These are phyloP conservation scores for Chondrosia reniformis DNA, from an alignment of 37 sponge, comb jelly and placozoan species.

Conservation along the genomic window DNA sequence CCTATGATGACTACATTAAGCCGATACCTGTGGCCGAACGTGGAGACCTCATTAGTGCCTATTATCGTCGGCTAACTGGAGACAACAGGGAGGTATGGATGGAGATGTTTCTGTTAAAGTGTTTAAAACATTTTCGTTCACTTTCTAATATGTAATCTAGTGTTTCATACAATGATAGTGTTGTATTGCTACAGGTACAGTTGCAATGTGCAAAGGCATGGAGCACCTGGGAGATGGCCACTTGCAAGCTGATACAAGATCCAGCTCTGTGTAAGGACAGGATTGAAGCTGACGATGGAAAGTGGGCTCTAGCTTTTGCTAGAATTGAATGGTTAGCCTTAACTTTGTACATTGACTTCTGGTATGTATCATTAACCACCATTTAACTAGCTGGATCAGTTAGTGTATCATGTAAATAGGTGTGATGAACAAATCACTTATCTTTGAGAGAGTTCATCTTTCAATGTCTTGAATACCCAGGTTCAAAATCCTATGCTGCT, in stretches of 20 bases:
- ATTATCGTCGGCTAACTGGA: conserved; percentile 50
- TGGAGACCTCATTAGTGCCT: conserved; percentile 57
- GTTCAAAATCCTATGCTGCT: no score
- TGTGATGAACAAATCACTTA: no score
- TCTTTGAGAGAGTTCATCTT: no score
- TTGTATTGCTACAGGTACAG: conserved; percentile 30
- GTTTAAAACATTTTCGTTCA: no score
- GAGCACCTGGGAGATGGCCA: conserved; percentile 49
- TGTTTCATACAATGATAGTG: no score
- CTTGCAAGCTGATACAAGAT: conserved; percentile 26
- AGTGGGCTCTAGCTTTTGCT: conserved; percentile 37
- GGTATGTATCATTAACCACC: no score
- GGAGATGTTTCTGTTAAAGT: conserved; percentile 2
- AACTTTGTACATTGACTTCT: no score
- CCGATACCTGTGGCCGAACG: conserved; percentile 59
- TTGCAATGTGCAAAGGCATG: conserved; percentile 48
- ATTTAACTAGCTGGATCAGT: no score
- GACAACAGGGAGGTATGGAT: conserved; percentile 40
- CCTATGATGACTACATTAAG: conserved; percentile 31
- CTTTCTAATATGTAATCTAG: not conserved
- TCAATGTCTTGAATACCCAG: no score
- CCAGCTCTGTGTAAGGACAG: not conserved
- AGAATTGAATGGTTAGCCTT: conserved; percentile 52
- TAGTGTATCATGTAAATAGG: no score
- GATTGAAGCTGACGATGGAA: conserved; percentile 17